Evolutionary conservation across 2,797 vertebrate species (phyloP), one percentile per base, ranked within the genome.

Genomic region (Falco berigora): DNA sequence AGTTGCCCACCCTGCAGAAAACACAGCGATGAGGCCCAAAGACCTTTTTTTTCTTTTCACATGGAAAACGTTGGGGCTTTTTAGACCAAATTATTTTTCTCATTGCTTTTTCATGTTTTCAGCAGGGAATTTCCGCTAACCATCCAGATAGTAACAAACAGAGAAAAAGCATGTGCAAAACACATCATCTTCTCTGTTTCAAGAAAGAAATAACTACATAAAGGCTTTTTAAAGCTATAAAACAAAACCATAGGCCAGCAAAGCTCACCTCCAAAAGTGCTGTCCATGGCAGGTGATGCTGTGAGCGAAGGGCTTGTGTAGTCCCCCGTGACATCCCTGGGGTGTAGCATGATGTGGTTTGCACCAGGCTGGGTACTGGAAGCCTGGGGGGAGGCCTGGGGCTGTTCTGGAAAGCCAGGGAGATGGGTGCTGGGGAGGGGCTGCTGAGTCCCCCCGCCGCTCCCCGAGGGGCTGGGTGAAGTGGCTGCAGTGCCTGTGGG

Each of bases 91-190:
- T 81, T 23, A 9, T 77, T 73, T 88, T 89, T 93, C 73, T 79
- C 73, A 28, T 5, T 85, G 38, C 42, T 91, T 92, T 92, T 91
- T 84, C 46, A 46, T 68, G 58, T 34, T 91, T 92, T 90, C 34
- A 42, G 71, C 67, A 75, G 77, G 50, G 87, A 78, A 75, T 72
- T 93, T 91, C 84, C 75, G 50, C 62, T 64, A 95, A 61, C 58
- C 23, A 58, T 61, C 25, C 74, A 92, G 94, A 82, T 40, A 85
- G 50, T 55, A 88, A 76, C 47, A 86, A 84, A 38, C 25, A 64
- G 21, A 91, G 28, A 0, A 0, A 61, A 19, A 91, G 28, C 0
- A 0, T n/a, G 46, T 20, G 25, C n/a, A 87, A 84, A 95, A 55
- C 53, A 47, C 63, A 62, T 47, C 30, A 76, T 47, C 56, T 79